Percentiles rank a stretch among this genome's conserved stretches.
Evolutionary conservation across 2,888 invertebrate species (phyloP).

Genomic region (Scaptomyza caliginosa): DNA sequence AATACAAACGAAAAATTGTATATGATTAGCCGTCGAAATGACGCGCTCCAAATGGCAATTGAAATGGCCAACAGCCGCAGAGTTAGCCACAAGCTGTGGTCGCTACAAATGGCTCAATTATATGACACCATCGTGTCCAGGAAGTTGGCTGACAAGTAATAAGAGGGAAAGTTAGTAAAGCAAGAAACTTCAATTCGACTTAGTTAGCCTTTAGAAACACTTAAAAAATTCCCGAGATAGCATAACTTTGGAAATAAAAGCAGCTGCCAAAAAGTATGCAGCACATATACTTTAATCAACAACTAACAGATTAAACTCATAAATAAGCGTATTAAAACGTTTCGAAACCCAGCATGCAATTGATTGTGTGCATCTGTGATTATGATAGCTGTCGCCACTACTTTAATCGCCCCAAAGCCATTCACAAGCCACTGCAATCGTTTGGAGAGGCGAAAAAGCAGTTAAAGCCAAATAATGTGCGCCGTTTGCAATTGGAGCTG

Average conservation of each 20-base stretch:
- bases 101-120: slow-evolving; percentile 37
- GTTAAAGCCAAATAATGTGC: slow-evolving; percentile 1
- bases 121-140: slow-evolving; percentile 17
- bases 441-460: background rate
- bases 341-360: slow-evolving; percentile 49
- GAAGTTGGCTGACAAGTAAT: background rate
- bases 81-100: background rate
- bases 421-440: background rate
- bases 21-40: slow-evolving; percentile 57
- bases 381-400: slow-evolving; percentile 65
- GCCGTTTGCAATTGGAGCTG: slow-evolving; percentile 53
- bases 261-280: slow-evolving; percentile 44
- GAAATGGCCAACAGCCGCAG: slow-evolving; percentile 13
- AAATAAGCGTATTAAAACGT: background rate
- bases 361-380: slow-evolving; percentile 76
- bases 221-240: background rate
- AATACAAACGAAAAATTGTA: slow-evolving; percentile 53
- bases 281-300: background rate
- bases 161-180: background rate
- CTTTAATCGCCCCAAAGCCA: slow-evolving; percentile 24
- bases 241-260: background rate
- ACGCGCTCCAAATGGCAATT: slow-evolving; percentile 28
- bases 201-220: background rate
- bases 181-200: background rate
- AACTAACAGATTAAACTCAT: background rate